phyloP scores from a whole-genome alignment of 2,888 invertebrate genomes.

The Nyleta sp. region DNA sequence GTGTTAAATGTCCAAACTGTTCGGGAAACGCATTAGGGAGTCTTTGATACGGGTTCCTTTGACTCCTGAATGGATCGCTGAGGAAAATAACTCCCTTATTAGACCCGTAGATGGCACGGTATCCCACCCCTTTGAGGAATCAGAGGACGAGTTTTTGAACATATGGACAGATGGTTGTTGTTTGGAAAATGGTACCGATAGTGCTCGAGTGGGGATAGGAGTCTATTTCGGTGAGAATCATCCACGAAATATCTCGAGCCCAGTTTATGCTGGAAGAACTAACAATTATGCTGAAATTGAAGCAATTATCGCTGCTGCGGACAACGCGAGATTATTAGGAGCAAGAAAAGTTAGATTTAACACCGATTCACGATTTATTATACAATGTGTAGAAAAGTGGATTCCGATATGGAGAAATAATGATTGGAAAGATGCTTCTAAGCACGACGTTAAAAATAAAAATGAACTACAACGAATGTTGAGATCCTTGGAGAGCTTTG shows the following conservation, averaged over 20 bases:
- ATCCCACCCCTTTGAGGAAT: neutral
- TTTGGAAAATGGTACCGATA: neutral
- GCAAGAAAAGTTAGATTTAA: neutral
- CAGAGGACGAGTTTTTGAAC: neutral
- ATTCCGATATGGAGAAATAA: conserved; percentile 8
- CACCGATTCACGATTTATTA: conserved; percentile 19
- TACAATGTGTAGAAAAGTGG: conserved; percentile 6
- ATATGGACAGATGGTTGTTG: conserved; percentile 17
- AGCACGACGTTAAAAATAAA: conserved; percentile 5
- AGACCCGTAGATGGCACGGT: too few relatives aligned
- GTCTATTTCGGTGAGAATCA: conserved; percentile 1
- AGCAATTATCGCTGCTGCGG: neutral
- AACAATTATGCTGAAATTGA: conserved; percentile 18
- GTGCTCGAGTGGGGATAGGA: conserved; percentile 1
- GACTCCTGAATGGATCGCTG: neutral
- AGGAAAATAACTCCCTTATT: too few relatives aligned
- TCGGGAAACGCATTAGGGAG: neutral
- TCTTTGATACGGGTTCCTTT: neutral
- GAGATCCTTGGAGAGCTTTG: neutral
- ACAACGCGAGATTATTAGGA: neutral
- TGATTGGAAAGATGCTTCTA: conserved; percentile 11
- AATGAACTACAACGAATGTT: conserved; percentile 12
- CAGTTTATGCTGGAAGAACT: neutral
- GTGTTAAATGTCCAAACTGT: neutral
- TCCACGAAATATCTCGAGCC: neutral